A percentile compares a stretch with the other conserved stretches of the same genome.
phyloP scores from a whole-genome alignment of 30 jellyfish, hydroid and myxozoan species.

The Aurelia sp. region DNA sequence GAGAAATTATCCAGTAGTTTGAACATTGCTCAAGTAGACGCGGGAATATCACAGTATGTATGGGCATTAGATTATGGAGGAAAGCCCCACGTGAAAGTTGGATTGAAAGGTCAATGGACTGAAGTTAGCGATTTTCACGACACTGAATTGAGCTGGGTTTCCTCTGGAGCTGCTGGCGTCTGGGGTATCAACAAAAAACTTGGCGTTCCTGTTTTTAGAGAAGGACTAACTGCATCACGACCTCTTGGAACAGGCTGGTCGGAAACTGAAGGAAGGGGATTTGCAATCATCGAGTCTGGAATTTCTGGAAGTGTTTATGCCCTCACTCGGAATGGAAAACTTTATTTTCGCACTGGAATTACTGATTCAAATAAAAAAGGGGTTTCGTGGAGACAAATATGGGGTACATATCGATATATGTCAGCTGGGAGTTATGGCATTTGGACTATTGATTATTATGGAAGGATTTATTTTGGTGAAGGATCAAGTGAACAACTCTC shows the following conservation, averaged over 20 bases:
- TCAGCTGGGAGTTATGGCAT: slow-evolving; percentile 92
- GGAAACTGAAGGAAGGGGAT: slow-evolving; percentile 51
- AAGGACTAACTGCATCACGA: slow-evolving; percentile 60
- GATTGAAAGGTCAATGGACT: slow-evolving; percentile 59
- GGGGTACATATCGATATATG: slow-evolving; percentile 50
- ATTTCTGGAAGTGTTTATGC: slow-evolving; percentile 58
- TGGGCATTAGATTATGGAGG: slow-evolving; percentile 77
- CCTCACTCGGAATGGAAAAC: slow-evolving; percentile 42
- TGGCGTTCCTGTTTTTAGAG: slow-evolving; percentile 68
- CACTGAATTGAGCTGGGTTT: slow-evolving; percentile 58
- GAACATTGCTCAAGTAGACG: slow-evolving; percentile 60
- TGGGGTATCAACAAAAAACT: slow-evolving; percentile 78
- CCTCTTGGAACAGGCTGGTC: slow-evolving; percentile 82
- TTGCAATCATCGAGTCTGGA: slow-evolving; percentile 72
- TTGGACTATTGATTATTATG: slow-evolving; percentile 70
- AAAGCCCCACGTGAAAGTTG: slow-evolving; percentile 67
- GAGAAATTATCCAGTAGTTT: slow-evolving; percentile 9
- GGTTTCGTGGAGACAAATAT: slow-evolving; percentile 58
- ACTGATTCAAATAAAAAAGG: slow-evolving; percentile 32
- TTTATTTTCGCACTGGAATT: slow-evolving; percentile 65
- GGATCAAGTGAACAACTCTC: slow-evolving; percentile 41
- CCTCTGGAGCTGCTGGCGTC: slow-evolving; percentile 95
- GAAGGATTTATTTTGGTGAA: slow-evolving; percentile 63
- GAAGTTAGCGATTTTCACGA: slow-evolving; percentile 32
- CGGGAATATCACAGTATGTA: slow-evolving; percentile 62